Percentiles rank a stretch among this genome's conserved stretches.
phyloP scores from a whole-genome alignment of 2,113 vertebrate species.

The Alces alces region DNA sequence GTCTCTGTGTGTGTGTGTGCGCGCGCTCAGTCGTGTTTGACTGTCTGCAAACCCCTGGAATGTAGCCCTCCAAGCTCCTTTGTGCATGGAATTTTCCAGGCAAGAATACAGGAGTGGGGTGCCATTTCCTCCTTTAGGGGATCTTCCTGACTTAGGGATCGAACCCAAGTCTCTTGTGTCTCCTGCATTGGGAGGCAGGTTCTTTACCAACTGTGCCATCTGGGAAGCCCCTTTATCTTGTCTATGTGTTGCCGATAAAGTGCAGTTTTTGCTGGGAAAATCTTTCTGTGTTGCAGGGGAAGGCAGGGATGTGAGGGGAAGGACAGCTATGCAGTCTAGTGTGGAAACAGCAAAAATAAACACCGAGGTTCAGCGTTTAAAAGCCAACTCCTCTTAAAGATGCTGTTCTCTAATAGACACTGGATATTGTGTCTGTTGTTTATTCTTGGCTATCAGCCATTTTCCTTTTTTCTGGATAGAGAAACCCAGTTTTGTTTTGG shows the following conservation, averaged over 20 bases:
- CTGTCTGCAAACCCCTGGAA: neutral
- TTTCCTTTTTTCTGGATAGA: neutral
- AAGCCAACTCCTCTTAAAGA: neutral
- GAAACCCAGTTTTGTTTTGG: neutral
- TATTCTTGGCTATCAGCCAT: neutral
- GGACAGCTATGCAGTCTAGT: neutral
- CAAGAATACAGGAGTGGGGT: neutral
- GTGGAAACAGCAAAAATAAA: neutral
- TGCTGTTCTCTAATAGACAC: neutral
- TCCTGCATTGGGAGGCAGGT: neutral
- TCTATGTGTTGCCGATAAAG: neutral
- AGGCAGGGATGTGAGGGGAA: neutral
- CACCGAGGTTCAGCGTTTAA: neutral
- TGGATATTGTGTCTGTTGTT: neutral
- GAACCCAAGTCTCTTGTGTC: neutral
- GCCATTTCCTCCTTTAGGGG: neutral
- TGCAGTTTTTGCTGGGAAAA: neutral
- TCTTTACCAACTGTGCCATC: neutral
- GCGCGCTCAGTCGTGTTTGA: rapidly evolving
- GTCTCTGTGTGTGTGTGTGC: rapidly evolving
- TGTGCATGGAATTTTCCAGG: neutral
- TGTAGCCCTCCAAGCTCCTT: neutral
- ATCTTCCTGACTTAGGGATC: neutral
- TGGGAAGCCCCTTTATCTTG: neutral
- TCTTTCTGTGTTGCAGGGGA: neutral